Evolutionary conservation across 2,113 vertebrate species (phyloP).

Genomic region (Cephalopterus ornatus): DNA sequence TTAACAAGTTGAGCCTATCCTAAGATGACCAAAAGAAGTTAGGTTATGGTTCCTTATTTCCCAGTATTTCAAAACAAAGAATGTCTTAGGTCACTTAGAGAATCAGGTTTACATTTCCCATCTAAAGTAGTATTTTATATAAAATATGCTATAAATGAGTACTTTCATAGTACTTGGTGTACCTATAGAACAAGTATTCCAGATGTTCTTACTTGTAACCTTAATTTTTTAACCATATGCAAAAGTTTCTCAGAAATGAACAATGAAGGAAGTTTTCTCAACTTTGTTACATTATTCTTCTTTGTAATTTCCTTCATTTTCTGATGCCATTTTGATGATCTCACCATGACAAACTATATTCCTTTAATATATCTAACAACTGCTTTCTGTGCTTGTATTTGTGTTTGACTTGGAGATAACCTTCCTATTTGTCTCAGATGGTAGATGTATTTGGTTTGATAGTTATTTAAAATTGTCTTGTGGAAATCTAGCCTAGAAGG

Average conservation of each 20-base stretch:
- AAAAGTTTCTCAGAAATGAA: background rate
- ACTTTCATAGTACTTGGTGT: background rate
- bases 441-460: background rate
- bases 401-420: background rate
- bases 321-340: background rate
- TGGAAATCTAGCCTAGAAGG: background rate
- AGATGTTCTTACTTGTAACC: background rate
- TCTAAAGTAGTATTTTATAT: background rate
- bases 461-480: background rate
- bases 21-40: background rate
- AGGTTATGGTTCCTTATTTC: background rate
- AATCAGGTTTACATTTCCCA: background rate
- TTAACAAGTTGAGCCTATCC: background rate
- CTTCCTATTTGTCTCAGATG: background rate
- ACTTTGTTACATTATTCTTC: background rate
- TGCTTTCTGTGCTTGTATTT: background rate
- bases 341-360: background rate
- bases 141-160: background rate
- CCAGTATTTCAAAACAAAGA: background rate
- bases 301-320: slow-evolving; percentile 10
- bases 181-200: background rate
- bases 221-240: background rate
- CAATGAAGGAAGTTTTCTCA: background rate
- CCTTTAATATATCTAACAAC: background rate
- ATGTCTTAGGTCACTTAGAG: background rate